Base-by-base conservation (phyloP, 2,888 invertebrate genomes). In the Coenonympha glycerion region DNA sequence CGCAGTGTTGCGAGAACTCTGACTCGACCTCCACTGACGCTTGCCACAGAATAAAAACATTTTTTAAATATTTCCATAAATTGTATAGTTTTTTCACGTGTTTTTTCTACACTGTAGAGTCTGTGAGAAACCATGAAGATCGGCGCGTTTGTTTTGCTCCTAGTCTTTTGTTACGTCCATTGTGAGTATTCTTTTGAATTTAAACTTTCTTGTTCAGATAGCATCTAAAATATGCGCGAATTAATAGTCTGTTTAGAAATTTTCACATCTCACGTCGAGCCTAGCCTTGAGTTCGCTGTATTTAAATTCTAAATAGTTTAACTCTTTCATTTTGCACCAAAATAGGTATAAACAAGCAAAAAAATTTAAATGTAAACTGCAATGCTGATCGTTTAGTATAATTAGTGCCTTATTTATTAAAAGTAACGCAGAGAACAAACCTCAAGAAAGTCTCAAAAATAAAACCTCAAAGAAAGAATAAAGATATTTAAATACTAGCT, bases 101-200 rank as follows among this genome's bases (percentile, higher is more conserved):
- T 54, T 28, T n/a, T n/a, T n/a, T n/a, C 39, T 11, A 33, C 42
- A 36, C 36, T 36, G 28, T 47, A 31, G 24, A 34, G 28, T 22
- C 33, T 22, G 51, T 56, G 56, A 40, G 48, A 46, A 56, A 63
- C 52, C 24, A 57, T 86, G 86, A 84, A 78, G 75, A 57, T 65
- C 44, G 62, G 53, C 15, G 54, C 63, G 21, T 59, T 76, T 59
- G 59, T 79, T 61, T 65, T 84, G 57, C 61, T 84, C 53, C 68
- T 79, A 50, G 65, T 66, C 51, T 65, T 80, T 58, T 76, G 68
- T 63, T 72, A 68, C 51, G 68, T 68, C 52, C 71, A 85, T 69
- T 77, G 85, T 83, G 57, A 84, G 83, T 83, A 70, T 53, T 61
- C 39, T 57, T 51, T 55, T 33, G 48, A 37, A 51, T 49, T 52